Evolutionary conservation across 2,797 vertebrate genomes (phyloP).

Genomic region (Gallinago stenura): DNA sequence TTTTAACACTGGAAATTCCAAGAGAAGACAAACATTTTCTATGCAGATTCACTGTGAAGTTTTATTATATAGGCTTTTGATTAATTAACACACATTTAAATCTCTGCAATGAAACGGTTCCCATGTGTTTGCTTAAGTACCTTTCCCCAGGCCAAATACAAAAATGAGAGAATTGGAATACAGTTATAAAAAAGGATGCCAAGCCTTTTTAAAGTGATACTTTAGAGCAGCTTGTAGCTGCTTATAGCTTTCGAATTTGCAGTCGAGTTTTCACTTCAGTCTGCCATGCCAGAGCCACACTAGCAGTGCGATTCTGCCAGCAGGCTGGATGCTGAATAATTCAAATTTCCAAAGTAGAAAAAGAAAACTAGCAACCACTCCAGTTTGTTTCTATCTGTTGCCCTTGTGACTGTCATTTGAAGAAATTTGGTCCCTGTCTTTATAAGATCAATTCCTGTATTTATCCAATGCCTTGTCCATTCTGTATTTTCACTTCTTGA

Average conservation of each 20-base stretch:
- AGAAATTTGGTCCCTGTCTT: background rate
- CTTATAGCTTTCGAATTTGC: background rate
- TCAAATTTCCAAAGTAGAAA: background rate
- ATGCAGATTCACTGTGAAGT: background rate
- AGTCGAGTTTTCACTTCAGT: background rate
- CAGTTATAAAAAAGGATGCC: background rate
- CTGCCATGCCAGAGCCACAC: background rate
- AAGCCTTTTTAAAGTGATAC: background rate
- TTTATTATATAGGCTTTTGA: background rate
- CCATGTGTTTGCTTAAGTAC: background rate
- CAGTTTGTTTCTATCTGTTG: background rate
- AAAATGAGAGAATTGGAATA: background rate
- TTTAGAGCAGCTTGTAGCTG: background rate
- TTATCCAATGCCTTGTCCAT: background rate
- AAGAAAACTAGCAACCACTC: background rate
- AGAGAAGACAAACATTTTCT: background rate
- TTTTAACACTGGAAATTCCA: background rate
- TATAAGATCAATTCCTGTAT: background rate
- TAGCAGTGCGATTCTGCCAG: background rate
- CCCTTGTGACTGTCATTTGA: background rate
- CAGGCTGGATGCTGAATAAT: background rate
- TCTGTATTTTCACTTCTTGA: background rate
- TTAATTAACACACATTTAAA: constrained; percentile 26
- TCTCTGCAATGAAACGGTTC: background rate
- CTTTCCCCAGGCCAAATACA: background rate